These are phyloP conservation scores for Noctua fimbriata DNA, from an alignment of 2,888 invertebrate species.

Conservation along the genomic window DNA sequence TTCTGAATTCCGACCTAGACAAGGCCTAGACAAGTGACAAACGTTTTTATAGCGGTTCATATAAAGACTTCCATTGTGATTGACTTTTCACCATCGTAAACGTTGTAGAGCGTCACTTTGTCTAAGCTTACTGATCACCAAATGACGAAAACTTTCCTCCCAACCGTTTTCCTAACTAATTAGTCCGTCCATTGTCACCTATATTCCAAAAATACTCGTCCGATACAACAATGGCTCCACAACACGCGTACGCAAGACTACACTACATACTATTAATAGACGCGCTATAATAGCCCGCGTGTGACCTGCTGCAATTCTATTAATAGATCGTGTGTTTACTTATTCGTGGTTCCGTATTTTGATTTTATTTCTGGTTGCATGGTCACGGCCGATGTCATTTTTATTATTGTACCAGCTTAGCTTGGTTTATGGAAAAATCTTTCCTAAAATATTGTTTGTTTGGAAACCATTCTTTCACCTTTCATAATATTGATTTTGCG, in stretches of 20 bases:
- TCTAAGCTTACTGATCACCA: not conserved
- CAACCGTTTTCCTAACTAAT: not conserved
- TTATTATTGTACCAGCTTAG: not conserved
- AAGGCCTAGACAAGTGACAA: not conserved
- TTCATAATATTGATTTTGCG: not conserved
- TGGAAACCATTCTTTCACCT: not conserved
- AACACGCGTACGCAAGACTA: conserved; percentile 31
- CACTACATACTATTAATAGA: conserved; percentile 39
- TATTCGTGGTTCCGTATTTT: conserved; percentile 37
- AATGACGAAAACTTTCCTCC: not conserved
- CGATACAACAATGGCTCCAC: conserved; percentile 35
- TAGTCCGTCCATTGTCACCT: not conserved
- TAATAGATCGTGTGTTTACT: conserved; percentile 19
- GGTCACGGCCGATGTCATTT: conserved; percentile 17
- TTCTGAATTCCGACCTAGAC: not conserved
- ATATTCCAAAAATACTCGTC: conserved; percentile 25
- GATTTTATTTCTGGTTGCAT: conserved; percentile 7
- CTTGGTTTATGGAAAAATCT: not conserved
- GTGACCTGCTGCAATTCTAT: conserved; percentile 44
- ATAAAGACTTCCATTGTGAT: not conserved
- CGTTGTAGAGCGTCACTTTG: not conserved
- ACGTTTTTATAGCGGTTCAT: not conserved
- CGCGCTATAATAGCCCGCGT: conserved; percentile 6
- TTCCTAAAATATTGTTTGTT: not conserved
- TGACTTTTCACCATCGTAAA: not conserved